Conservation (phyloP, 2,113 vertebrate genomes). For the Nymphicus hollandicus region DNA sequence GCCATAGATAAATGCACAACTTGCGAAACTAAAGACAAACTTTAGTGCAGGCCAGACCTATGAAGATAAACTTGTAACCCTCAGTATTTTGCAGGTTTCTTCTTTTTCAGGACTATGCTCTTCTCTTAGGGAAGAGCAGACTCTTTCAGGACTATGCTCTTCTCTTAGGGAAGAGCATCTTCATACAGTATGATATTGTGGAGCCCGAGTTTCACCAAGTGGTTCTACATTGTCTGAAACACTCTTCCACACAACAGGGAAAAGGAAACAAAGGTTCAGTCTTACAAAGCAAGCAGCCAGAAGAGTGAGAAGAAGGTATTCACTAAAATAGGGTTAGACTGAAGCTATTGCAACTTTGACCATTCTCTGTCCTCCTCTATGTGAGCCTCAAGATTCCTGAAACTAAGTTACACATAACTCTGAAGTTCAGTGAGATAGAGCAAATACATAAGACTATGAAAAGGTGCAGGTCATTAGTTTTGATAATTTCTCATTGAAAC, state of each 20-base stretch:
- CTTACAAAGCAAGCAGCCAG: background rate
- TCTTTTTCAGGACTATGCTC: background rate
- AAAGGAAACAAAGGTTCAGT: background rate
- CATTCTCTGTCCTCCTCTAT: background rate
- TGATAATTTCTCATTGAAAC: background rate
- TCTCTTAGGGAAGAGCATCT: background rate
- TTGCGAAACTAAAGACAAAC: background rate
- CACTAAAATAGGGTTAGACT: background rate
- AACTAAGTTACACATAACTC: background rate
- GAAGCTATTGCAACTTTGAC: background rate
- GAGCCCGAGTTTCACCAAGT: background rate
- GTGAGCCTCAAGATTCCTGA: background rate
- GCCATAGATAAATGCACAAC: background rate
- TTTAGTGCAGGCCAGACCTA: background rate
- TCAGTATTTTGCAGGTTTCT: background rate
- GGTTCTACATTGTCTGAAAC: background rate
- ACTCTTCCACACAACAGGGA: background rate
- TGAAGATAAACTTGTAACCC: background rate
- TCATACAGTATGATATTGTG: fast-evolving
- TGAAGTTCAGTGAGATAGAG: background rate
- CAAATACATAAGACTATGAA: background rate
- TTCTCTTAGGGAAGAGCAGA: background rate
- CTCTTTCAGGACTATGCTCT: background rate
- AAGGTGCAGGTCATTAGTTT: background rate
- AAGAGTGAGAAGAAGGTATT: background rate